phyloP scores from a whole-genome alignment of 2,888 invertebrate species.

The Campoplex capitator region DNA sequence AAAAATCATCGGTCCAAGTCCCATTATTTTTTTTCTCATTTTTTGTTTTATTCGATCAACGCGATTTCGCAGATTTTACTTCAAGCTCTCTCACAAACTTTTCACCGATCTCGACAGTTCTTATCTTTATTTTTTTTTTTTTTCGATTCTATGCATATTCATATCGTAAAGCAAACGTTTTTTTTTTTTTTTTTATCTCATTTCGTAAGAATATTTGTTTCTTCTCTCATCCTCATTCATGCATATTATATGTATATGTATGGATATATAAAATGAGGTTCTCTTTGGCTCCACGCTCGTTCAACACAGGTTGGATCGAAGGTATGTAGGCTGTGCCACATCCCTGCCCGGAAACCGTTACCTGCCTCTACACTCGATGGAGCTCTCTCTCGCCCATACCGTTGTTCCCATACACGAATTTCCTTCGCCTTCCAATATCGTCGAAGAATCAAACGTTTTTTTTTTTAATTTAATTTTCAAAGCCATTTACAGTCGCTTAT shows the following conservation, averaged over 20 bases:
- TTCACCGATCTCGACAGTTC: background rate
- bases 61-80: background rate
- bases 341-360: conserved; percentile 84
- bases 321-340: conserved; percentile 84
- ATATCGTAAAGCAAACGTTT: too few relatives aligned
- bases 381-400: conserved; percentile 79
- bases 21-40: too few relatives aligned
- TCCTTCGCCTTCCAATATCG: conserved; percentile 70
- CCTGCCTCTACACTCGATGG: conserved; percentile 82
- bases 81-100: background rate
- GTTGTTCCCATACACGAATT: conserved; percentile 82
- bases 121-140: background rate
- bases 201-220: background rate
- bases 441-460: background rate
- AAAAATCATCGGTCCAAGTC: too few relatives aligned
- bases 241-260: background rate
- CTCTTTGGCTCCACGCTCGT: conserved; percentile 64
- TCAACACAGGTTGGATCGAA: conserved; percentile 72
- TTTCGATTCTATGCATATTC: background rate
- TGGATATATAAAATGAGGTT: background rate
- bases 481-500: too few relatives aligned
- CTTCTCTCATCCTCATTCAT: background rate
- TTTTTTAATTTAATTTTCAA: background rate
- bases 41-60: background rate
- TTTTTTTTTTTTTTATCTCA: background rate